These are phyloP conservation scores for Bursaphelenchus mucronatus DNA, from an alignment of 1,140 invertebrate genomes.

Conservation along the genomic window DNA sequence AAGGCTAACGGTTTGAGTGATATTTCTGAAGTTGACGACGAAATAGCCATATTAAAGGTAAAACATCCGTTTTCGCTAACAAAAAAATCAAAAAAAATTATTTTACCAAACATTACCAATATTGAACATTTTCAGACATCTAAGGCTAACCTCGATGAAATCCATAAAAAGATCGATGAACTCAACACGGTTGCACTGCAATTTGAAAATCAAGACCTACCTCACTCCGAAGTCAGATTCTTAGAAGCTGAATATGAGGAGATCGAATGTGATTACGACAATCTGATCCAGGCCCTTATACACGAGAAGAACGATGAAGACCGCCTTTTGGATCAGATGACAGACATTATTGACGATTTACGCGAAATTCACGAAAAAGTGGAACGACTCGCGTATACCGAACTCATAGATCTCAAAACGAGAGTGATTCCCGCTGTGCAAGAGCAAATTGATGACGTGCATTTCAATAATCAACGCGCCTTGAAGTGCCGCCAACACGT, in stretches of 20 bases:
- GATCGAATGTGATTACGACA: neutral
- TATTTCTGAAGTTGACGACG: too few relatives aligned
- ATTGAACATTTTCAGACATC: slow-evolving; percentile 2
- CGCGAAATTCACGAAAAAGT: slow-evolving; percentile 7
- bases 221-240: slow-evolving; percentile 13
- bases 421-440: slow-evolving; percentile 2
- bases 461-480: neutral
- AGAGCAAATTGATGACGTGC: neutral
- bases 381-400: slow-evolving; percentile 1
- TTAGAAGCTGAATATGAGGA: slow-evolving; percentile 18
- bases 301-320: slow-evolving; percentile 8
- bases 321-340: neutral
- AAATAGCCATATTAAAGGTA: too few relatives aligned
- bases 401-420: slow-evolving; percentile 6
- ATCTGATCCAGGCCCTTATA: neutral
- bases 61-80: too few relatives aligned
- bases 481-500: neutral
- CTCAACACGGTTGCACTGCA: slow-evolving; percentile 16
- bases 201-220: slow-evolving; percentile 12
- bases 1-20: too few relatives aligned
- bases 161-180: slow-evolving; percentile 14
- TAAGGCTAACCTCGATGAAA: neutral
- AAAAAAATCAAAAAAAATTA: too few relatives aligned
- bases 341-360: slow-evolving; percentile 14
- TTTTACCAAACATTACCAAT: too few relatives aligned